phyloP scores from a whole-genome alignment of 2,113 vertebrate genomes.

The Neogale vison region DNA sequence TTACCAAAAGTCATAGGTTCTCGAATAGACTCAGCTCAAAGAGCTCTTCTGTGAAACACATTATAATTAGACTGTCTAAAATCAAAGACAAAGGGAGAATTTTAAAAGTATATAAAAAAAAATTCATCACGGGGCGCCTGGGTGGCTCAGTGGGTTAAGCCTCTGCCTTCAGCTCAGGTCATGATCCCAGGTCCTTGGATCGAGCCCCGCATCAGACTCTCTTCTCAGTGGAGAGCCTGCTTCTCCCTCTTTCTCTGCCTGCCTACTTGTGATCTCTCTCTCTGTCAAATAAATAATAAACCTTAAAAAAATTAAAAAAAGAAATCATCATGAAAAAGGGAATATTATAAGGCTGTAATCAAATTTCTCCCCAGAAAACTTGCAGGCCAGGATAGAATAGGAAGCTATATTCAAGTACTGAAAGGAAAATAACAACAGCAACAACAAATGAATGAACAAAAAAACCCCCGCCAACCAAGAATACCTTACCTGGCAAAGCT shows the following conservation, averaged over 20 bases:
- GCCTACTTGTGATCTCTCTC: too few relatives aligned
- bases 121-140: too few relatives aligned
- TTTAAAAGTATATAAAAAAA: background rate
- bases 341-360: background rate
- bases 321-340: background rate
- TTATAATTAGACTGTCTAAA: background rate
- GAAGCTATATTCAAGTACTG: background rate
- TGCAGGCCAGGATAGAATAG: background rate
- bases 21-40: background rate
- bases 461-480: background rate
- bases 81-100: background rate
- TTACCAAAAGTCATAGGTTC: background rate
- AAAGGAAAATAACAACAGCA: background rate
- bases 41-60: background rate
- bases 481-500: background rate
- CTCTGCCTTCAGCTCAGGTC: too few relatives aligned
- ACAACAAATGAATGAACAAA: background rate
- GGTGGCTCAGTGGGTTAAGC: too few relatives aligned
- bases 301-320: background rate
- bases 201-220: too few relatives aligned
- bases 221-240: too few relatives aligned
- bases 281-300: too few relatives aligned
- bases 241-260: too few relatives aligned
- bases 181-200: too few relatives aligned
- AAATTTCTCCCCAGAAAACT: background rate